A percentile compares a stretch with the other conserved stretches of the same genome.
These are phyloP conservation scores for Ernsta delagoae DNA, from an alignment of 2,888 invertebrate species.

Conservation along the genomic window DNA sequence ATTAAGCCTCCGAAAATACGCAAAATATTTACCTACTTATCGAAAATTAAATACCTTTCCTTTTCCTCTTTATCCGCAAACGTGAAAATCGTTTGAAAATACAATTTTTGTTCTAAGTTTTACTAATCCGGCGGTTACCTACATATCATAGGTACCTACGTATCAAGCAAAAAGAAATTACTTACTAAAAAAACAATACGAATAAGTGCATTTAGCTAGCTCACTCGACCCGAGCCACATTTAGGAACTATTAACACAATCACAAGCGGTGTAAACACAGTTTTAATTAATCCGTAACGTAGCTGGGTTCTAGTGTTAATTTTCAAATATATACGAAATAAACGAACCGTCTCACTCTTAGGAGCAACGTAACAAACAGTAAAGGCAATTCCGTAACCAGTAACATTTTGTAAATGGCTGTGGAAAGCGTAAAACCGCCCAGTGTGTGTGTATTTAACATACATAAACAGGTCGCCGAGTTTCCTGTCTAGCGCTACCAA, in stretches of 20 bases:
- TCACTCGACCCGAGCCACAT: conserved; percentile 16
- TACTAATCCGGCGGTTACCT: background rate
- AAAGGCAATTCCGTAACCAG: conserved; percentile 18
- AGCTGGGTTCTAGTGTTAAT: conserved; percentile 27
- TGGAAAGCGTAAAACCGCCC: conserved; percentile 29
- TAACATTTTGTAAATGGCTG: conserved; percentile 30
- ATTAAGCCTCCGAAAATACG: background rate
- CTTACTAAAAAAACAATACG: background rate
- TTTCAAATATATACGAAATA: conserved; percentile 23
- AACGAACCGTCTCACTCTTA: conserved; percentile 11
- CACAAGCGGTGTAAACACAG: conserved; percentile 21
- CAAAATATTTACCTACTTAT: no score
- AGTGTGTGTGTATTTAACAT: conserved; percentile 1
- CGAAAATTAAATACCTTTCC: no score
- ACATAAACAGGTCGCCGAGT: background rate
- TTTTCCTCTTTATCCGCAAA: no score
- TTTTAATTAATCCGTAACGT: conserved; percentile 35
- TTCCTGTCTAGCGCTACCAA: conserved; percentile 3
- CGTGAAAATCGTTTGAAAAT: no score
- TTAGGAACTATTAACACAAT: conserved; percentile 32
- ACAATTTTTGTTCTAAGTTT: no score
- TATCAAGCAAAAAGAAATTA: background rate
- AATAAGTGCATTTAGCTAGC: background rate
- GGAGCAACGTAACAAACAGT: conserved; percentile 3
- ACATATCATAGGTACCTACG: background rate